These are phyloP conservation scores for Tetropium fuscum DNA, from an alignment of 2,888 invertebrate genomes.

Conservation along the genomic window DNA sequence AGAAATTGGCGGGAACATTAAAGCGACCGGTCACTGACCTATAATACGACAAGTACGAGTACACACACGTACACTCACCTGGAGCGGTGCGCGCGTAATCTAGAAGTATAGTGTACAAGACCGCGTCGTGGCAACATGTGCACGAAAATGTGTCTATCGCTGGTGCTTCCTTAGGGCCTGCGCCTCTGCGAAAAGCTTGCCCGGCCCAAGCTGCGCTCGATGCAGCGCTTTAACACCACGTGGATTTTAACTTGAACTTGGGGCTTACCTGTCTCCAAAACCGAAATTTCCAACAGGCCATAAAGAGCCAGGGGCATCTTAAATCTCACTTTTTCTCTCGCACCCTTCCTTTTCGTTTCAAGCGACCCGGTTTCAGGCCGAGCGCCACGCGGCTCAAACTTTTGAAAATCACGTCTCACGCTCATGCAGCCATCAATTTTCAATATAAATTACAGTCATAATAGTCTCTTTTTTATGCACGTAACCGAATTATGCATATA, in stretches of 20 bases:
- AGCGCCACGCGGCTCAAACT: conserved; percentile 18
- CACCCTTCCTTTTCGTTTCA: conserved; percentile 1
- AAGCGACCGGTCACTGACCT: conserved; percentile 58
- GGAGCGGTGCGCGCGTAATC: conserved; percentile 63
- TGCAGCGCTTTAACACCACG: conserved; percentile 57
- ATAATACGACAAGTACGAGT: conserved; percentile 47
- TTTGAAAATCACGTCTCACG: conserved; percentile 15
- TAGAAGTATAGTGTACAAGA: conserved; percentile 65
- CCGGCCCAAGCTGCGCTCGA: conserved; percentile 60
- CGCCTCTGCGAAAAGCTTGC: conserved; percentile 50
- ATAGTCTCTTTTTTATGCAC: too few species aligned
- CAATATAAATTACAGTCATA: too few species aligned
- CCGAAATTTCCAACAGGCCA: conserved; percentile 34
- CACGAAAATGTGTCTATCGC: conserved; percentile 68
- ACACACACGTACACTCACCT: conserved; percentile 59
- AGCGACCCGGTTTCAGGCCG: not conserved
- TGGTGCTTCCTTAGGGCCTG: conserved; percentile 62
- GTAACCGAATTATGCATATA: too few species aligned
- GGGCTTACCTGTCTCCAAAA: conserved; percentile 45
- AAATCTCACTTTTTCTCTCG: conserved; percentile 29
- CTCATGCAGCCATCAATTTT: too few species aligned
- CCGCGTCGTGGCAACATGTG: conserved; percentile 69
- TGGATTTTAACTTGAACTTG: conserved; percentile 48
- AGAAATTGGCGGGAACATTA: conserved; percentile 29
- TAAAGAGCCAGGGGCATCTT: conserved; percentile 26